Base-by-base conservation (phyloP, 2,113 vertebrate species). In the Brachypodius melanocephalos region DNA sequence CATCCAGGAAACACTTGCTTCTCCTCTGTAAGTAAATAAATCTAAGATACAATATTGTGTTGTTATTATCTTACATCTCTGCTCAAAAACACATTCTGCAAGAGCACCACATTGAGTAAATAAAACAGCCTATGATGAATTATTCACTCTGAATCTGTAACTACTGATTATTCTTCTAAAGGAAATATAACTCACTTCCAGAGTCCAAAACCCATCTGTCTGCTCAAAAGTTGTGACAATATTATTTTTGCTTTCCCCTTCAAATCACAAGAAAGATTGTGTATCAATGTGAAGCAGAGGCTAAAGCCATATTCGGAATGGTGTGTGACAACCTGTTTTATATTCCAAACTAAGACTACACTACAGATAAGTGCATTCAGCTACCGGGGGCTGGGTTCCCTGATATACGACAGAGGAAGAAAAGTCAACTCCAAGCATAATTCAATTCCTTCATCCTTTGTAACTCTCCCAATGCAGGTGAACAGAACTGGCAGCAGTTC, bases 81-180 rank as follows among this genome's bases (percentile, higher is more conserved):
- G 43, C 82, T 93, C 83, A 93, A 94, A 96, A 91, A 40, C 80
- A 59, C 80, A 91, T 86, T 94, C 94, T 88, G 68, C 67, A 91
- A 87, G 67, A 89, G 85, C 67, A 79, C 66, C 88, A 89, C 67
- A 89, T 12, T 62, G 73, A 93, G 91, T 90, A 94, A 96, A 96
- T 93, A 96, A 94, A 96, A 72, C 75, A 88, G 88, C 61, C 74
- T 32, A 74, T 67, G 49, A 97, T 96, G 92, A 96, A 96, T 96
- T 97, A 97, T 97, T 95, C 90, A 97, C 94, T 43, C 46, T 3
- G 38, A 63, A 94, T 89, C 93, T 77, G 67, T 87, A 96, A 88
- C 78, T 74, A 94, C 84, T 96, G 92, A 86, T 90, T 95, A 92
- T 94, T 96, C 91, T 95, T 93, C 93, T 95, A 81, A 94, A 94